These are phyloP conservation scores for Tenualosa thibaudeaui DNA, from an alignment of 2,797 vertebrate genomes.

Conservation along the genomic window DNA sequence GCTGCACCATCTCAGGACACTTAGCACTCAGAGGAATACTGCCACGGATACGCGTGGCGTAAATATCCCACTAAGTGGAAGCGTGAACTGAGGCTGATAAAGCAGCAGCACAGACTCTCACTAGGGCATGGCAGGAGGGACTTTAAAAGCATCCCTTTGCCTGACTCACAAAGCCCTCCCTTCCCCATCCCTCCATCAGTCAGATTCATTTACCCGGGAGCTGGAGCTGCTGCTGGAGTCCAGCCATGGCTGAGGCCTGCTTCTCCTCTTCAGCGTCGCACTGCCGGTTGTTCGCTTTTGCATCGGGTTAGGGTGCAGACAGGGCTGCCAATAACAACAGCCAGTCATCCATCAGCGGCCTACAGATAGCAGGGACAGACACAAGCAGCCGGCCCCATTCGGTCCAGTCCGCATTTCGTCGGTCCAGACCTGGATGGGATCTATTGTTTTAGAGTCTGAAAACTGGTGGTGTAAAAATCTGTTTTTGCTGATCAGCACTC, in stretches of 20 bases:
- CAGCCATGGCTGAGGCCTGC: slow-evolving; percentile 36
- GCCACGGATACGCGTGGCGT: not conserved
- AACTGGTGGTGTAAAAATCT: not conserved
- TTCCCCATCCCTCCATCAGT: not conserved
- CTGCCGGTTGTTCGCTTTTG: slow-evolving; percentile 39
- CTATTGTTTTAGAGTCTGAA: not conserved
- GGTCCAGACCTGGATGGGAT: not conserved
- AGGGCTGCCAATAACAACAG: slow-evolving; percentile 48
- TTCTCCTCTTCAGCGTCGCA: slow-evolving; percentile 31
- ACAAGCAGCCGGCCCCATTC: not conserved
- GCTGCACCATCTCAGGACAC: not conserved
- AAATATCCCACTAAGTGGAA: not conserved
- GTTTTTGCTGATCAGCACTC: not conserved
- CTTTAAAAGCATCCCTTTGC: slow-evolving; percentile 7
- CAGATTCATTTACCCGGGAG: slow-evolving; percentile 41
- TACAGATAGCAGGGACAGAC: slow-evolving; percentile 23
- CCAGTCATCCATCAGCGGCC: not conserved
- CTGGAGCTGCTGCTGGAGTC: slow-evolving; percentile 37
- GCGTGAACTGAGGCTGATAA: not conserved
- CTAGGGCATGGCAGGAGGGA: not conserved
- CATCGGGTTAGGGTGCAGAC: not conserved
- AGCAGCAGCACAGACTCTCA: not conserved
- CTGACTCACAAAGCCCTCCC: not conserved
- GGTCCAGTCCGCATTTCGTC: not conserved
- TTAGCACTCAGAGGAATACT: not conserved